phyloP scores from a whole-genome alignment of 1,140 invertebrate genomes.

The Campodea augens region DNA sequence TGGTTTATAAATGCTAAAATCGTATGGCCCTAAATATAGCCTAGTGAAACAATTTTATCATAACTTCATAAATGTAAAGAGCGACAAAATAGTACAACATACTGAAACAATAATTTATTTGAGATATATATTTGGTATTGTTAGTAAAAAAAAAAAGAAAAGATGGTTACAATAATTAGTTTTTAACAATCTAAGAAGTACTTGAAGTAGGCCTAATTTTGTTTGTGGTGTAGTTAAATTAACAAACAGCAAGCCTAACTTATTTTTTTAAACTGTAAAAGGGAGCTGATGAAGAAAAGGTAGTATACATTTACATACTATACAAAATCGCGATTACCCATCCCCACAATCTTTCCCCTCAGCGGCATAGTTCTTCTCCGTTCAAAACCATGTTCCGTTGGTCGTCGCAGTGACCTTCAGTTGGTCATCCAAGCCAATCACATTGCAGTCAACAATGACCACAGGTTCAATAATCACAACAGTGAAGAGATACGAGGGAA shows the following conservation, averaged over 20 bases:
- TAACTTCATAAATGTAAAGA: too few species aligned
- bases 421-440: conserved; percentile 52
- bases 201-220: neutral
- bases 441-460: conserved; percentile 48
- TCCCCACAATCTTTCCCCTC: conserved; percentile 16
- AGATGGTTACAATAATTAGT: too few species aligned
- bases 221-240: neutral
- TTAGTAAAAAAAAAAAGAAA: neutral
- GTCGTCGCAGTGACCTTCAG: conserved; percentile 44
- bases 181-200: too few species aligned
- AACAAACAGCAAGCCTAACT: too few species aligned
- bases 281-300: conserved; percentile 1
- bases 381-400: conserved; percentile 39
- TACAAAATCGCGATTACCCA: conserved; percentile 3
- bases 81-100: too few species aligned
- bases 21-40: too few species aligned
- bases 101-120: neutral
- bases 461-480: conserved; percentile 32
- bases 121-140: neutral
- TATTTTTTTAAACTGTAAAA: too few species aligned
- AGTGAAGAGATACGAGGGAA: conserved; percentile 49
- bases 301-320: conserved; percentile 4
- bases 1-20: too few species aligned
- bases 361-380: conserved; percentile 57
- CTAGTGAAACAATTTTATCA: too few species aligned